phyloP scores from a whole-genome alignment of 2,797 vertebrate species.

The Coracias cyanogaster region DNA sequence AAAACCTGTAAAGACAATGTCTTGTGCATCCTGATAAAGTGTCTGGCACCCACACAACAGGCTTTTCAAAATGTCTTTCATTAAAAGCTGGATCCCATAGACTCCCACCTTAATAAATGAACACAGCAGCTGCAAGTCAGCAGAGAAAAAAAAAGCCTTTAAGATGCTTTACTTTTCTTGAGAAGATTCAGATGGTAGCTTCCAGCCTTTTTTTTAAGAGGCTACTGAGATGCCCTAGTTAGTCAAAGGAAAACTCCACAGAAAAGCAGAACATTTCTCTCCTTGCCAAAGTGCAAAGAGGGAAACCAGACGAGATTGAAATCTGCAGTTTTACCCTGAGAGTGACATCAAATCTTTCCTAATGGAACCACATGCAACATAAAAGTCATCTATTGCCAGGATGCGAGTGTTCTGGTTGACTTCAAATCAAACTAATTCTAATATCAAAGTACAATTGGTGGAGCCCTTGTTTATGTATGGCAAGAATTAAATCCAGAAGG shows the following conservation, averaged over 20 bases:
- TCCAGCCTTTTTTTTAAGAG: background rate
- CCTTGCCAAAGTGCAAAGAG: conserved; percentile 10
- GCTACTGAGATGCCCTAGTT: background rate
- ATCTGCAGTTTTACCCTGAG: conserved; percentile 15
- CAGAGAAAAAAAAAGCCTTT: background rate
- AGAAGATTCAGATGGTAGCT: background rate
- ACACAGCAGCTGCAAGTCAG: background rate
- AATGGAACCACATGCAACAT: conserved; percentile 25
- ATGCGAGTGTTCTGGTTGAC: conserved; percentile 30
- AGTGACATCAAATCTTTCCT: conserved; percentile 47
- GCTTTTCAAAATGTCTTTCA: background rate
- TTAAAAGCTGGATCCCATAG: background rate
- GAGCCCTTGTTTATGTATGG: background rate
- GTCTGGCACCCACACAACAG: background rate
- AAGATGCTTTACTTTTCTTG: background rate
- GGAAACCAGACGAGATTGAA: conserved; percentile 43
- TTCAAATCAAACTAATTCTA: conserved; percentile 30
- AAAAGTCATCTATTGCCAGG: conserved; percentile 25
- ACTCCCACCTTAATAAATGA: background rate
- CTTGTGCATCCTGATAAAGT: background rate
- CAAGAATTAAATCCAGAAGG: background rate
- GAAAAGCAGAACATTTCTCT: conserved; percentile 18
- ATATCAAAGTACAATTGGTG: background rate
- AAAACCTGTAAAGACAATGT: background rate
- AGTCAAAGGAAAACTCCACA: conserved; percentile 17